These are phyloP conservation scores for Acrobeloides nanus DNA, from an alignment of 2,888 invertebrate genomes.

Conservation along the genomic window DNA sequence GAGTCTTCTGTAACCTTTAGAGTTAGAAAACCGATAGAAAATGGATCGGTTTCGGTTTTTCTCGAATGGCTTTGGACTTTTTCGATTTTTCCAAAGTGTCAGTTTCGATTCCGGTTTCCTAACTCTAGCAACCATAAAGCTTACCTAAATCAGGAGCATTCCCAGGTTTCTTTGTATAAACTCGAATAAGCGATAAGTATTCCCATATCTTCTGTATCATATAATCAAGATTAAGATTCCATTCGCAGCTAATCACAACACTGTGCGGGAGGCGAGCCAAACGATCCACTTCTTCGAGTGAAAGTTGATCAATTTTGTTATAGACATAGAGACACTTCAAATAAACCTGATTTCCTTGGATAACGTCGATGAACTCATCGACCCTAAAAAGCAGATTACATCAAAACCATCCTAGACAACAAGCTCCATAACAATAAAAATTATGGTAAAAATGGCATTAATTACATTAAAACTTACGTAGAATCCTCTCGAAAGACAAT, in stretches of 20 bases:
- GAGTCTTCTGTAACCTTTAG: not conserved
- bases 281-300: slow-evolving; percentile 67
- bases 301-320: slow-evolving; percentile 99
- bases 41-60: no score
- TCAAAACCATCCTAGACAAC: no score
- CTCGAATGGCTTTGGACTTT: no score
- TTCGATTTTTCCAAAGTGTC: no score
- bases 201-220: slow-evolving; percentile 73
- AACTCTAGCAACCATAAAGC: slow-evolving; percentile 5
- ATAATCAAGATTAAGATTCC: slow-evolving; percentile 94
- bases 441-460: slow-evolving; percentile 8
- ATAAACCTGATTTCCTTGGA: slow-evolving; percentile 57
- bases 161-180: slow-evolving; percentile 98
- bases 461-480: slow-evolving; percentile 59
- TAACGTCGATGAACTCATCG: slow-evolving; percentile 96
- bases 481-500: slow-evolving; percentile 92
- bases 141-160: slow-evolving; percentile 51
- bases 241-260: slow-evolving; percentile 77
- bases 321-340: slow-evolving; percentile 79
- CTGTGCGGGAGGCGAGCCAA: slow-evolving; percentile 64
- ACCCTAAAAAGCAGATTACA: slow-evolving; percentile 26
- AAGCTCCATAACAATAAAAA: not conserved
- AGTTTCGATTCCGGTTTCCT: no score
- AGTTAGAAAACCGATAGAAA: no score
- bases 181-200: slow-evolving; percentile 79